These are phyloP conservation scores for Probaryconus sp. DNA, from an alignment of 1,140 invertebrate genomes.

Conservation along the genomic window DNA sequence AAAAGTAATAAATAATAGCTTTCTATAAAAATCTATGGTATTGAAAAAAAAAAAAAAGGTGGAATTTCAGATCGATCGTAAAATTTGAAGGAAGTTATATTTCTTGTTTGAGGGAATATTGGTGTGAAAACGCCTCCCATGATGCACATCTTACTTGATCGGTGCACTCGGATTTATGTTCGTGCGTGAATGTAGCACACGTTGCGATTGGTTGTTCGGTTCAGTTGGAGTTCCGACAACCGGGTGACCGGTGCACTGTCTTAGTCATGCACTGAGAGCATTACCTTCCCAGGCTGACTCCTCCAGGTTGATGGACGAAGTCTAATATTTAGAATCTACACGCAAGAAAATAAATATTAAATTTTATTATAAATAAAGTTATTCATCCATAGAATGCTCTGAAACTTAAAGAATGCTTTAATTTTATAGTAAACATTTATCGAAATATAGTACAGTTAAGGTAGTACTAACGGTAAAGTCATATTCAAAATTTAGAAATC, in stretches of 20 bases:
- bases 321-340: constrained; percentile 20
- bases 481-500: too few species aligned
- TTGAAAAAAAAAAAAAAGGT: constrained; percentile 12
- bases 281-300: constrained; percentile 70
- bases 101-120: constrained; percentile 45
- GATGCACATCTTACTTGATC: constrained; percentile 45
- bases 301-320: constrained; percentile 56
- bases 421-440: too few species aligned
- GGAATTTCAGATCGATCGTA: too few species aligned
- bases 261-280: constrained; percentile 67
- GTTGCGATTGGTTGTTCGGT: constrained; percentile 43
- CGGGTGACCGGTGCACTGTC: constrained; percentile 31
- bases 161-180: constrained; percentile 29
- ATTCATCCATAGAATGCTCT: too few species aligned
- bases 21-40: too few species aligned
- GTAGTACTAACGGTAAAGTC: too few species aligned
- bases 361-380: too few species aligned
- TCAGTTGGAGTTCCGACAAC: constrained; percentile 28
- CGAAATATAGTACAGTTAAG: too few species aligned
- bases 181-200: constrained; percentile 46
- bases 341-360: too few species aligned
- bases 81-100: too few species aligned
- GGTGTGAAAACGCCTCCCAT: constrained; percentile 55
- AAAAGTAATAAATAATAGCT: too few species aligned
- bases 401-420: too few species aligned